Evolutionary conservation across 1,140 invertebrate species (phyloP).

Genomic region (Heterodera schachtii): DNA sequence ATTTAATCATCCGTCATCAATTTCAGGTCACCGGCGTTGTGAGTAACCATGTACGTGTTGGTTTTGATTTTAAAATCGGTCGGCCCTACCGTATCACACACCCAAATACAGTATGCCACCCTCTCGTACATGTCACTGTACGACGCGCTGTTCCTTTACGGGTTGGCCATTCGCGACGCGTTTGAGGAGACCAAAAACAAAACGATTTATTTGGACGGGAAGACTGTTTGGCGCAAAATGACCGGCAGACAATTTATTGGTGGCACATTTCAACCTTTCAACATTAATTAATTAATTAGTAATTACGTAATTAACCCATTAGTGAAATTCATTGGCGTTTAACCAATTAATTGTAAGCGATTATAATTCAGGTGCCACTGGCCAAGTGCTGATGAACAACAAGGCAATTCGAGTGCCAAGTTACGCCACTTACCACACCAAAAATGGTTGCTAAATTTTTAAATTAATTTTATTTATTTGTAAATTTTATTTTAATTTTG

Average conservation of each 20-base stretch:
- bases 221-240: conserved; percentile 62
- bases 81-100: neutral
- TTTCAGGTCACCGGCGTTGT: conserved; percentile 60
- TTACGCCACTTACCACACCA: conserved; percentile 59
- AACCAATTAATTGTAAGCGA: too few relatives aligned
- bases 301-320: too few relatives aligned
- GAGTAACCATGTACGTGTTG: conserved; percentile 56
- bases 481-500: neutral
- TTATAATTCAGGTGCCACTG: conserved; percentile 49
- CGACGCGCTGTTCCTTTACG: conserved; percentile 63
- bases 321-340: too few relatives aligned
- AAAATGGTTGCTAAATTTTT: conserved; percentile 40
- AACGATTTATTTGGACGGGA: conserved; percentile 56
- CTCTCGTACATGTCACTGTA: conserved; percentile 62
- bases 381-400: conserved; percentile 65
- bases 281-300: too few relatives aligned
- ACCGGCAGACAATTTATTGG: conserved; percentile 64
- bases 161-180: conserved; percentile 61
- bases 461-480: neutral
- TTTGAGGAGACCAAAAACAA: conserved; percentile 60
- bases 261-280: neutral
- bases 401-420: conserved; percentile 64
- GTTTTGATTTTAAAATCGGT: neutral
- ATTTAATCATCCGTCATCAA: neutral
- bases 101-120: conserved; percentile 61